phyloP scores from a whole-genome alignment of 2,797 vertebrate species.

The Chaunax sp. region DNA sequence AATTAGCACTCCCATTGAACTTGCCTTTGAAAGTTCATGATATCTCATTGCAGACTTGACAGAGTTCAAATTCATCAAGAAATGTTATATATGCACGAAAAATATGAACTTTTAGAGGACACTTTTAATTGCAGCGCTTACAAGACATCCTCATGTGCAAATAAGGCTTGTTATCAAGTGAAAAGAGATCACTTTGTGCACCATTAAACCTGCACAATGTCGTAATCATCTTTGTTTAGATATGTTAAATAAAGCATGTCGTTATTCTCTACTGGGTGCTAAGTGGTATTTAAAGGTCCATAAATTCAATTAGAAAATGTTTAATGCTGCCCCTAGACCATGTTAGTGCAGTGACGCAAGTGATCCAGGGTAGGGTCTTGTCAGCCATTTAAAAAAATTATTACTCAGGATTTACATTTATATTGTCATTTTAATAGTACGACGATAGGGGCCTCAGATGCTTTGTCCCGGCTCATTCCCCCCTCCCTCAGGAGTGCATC shows the following conservation, averaged over 20 bases:
- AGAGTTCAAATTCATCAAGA: slow-evolving; percentile 74
- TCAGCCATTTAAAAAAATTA: slow-evolving; percentile 86
- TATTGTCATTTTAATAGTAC: slow-evolving; percentile 88
- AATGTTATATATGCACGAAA: slow-evolving; percentile 26
- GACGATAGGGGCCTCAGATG: slow-evolving; percentile 87
- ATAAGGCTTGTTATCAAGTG: slow-evolving; percentile 68
- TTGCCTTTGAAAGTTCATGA: slow-evolving; percentile 65
- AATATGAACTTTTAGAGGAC: slow-evolving; percentile 16
- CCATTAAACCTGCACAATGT: slow-evolving; percentile 80
- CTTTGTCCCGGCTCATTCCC: slow-evolving; percentile 84
- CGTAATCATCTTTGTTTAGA: slow-evolving; percentile 84
- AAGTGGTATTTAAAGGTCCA: slow-evolving; percentile 87
- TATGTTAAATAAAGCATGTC: slow-evolving; percentile 86
- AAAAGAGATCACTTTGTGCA: slow-evolving; percentile 71
- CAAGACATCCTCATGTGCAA: slow-evolving; percentile 52
- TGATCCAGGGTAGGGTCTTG: slow-evolving; percentile 58
- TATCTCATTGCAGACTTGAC: slow-evolving; percentile 63
- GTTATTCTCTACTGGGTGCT: slow-evolving; percentile 81
- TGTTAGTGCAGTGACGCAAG: slow-evolving; percentile 72
- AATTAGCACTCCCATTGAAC: slow-evolving; percentile 84
- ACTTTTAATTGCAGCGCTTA: slow-evolving; percentile 48
- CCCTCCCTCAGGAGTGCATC: slow-evolving; percentile 80
- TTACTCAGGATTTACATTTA: slow-evolving; percentile 89
- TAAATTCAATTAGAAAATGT: slow-evolving; percentile 88
- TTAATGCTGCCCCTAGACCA: slow-evolving; percentile 78